phyloP scores from a whole-genome alignment of 2,113 vertebrate species.

The Ornithorhynchus anatinus region DNA sequence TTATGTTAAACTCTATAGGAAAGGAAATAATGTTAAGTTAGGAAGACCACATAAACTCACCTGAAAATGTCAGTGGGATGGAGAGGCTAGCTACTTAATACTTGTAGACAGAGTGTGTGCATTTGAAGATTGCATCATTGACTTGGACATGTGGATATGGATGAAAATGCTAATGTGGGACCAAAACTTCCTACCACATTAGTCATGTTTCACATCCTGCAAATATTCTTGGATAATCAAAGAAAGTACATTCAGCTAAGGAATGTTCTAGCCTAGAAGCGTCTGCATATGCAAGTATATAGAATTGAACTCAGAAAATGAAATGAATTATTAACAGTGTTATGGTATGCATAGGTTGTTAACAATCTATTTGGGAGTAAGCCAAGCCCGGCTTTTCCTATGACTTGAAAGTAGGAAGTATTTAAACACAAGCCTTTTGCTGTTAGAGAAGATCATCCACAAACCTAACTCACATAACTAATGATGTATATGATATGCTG shows the following conservation, averaged over 20 bases:
- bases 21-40: too few relatives aligned
- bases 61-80: too few relatives aligned
- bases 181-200: too few relatives aligned
- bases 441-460: neutral
- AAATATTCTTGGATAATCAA: too few relatives aligned
- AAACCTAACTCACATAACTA: neutral
- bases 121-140: too few relatives aligned
- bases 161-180: too few relatives aligned
- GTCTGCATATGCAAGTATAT: neutral
- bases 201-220: too few relatives aligned
- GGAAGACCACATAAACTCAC: too few relatives aligned
- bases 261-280: neutral
- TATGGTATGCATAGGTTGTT: neutral
- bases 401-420: neutral
- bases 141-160: too few relatives aligned
- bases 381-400: neutral
- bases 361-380: neutral
- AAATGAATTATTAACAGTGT: neutral
- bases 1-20: too few relatives aligned
- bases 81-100: too few relatives aligned
- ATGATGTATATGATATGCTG: neutral
- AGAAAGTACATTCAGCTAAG: conserved; percentile 2
- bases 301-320: neutral
- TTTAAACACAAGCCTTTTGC: neutral
- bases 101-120: too few relatives aligned